These are phyloP conservation scores for Agrotis clavis DNA, from an alignment of 2,888 invertebrate genomes.

Conservation along the genomic window DNA sequence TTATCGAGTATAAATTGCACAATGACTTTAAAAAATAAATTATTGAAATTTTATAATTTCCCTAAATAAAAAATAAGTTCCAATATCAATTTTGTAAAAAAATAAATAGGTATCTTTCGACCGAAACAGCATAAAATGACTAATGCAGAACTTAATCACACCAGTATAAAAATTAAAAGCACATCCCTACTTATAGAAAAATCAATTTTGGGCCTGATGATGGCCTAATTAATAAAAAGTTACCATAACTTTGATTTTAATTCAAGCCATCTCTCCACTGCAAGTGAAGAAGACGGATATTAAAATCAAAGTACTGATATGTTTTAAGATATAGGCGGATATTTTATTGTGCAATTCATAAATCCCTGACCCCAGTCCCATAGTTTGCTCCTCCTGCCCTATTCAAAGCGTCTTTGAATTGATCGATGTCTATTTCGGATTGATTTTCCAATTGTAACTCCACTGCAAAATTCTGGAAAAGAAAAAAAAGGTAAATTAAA, in stretches of 20 bases:
- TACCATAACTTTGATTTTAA: slow-evolving; percentile 67
- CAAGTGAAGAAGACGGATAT: slow-evolving; percentile 46
- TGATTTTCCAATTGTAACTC: slow-evolving; percentile 94
- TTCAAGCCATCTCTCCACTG: slow-evolving; percentile 19
- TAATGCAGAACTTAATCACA: slow-evolving; percentile 58
- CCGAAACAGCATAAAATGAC: slow-evolving; percentile 58
- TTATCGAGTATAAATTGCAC: slow-evolving; percentile 79
- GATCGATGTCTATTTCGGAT: slow-evolving; percentile 93
- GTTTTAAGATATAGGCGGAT: slow-evolving; percentile 68
- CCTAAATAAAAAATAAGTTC: slow-evolving; percentile 72
- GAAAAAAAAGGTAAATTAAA: slow-evolving; percentile 45
- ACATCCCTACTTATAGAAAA: slow-evolving; percentile 60
- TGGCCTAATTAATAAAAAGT: slow-evolving; percentile 64
- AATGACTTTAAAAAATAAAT: slow-evolving; percentile 71
- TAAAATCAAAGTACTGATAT: slow-evolving; percentile 69
- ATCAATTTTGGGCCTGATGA: slow-evolving; percentile 67
- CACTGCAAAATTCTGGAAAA: slow-evolving; percentile 94
- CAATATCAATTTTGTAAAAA: slow-evolving; percentile 73
- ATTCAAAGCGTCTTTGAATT: slow-evolving; percentile 93
- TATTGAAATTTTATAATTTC: slow-evolving; percentile 60
- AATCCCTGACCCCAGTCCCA: slow-evolving; percentile 94
- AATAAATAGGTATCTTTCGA: slow-evolving; percentile 66
- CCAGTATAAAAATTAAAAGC: slow-evolving; percentile 59
- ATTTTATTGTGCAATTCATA: slow-evolving; percentile 84
- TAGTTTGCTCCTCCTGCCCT: slow-evolving; percentile 96